Percentiles rank a stretch among this genome's conserved stretches.
phyloP scores from a whole-genome alignment of 2,888 invertebrate species.

The Caenorhabditis sp. region DNA sequence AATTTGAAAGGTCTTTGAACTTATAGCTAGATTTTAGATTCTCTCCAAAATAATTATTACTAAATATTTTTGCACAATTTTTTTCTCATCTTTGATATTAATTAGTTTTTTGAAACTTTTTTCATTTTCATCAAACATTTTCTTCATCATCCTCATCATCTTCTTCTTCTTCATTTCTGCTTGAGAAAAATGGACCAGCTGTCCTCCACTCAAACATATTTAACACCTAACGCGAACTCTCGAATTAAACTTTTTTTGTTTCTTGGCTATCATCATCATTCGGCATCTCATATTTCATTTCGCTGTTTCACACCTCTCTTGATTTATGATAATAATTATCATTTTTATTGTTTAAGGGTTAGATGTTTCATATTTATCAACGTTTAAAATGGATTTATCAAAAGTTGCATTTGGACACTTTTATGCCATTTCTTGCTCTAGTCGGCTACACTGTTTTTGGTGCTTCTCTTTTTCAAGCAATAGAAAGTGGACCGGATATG shows the following conservation, averaged over 20 bases:
- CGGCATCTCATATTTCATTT: background rate
- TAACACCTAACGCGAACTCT: background rate
- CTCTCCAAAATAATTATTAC: no score
- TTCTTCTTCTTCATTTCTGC: no score
- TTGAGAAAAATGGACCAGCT: background rate
- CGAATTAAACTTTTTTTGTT: background rate
- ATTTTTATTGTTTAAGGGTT: background rate
- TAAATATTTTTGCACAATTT: no score
- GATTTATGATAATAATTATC: background rate
- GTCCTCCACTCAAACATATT: background rate
- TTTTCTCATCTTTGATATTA: no score
- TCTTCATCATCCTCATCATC: no score
- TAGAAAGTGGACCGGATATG: slow-evolving; percentile 45
- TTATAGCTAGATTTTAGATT: no score
- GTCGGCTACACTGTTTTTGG: slow-evolving; percentile 63
- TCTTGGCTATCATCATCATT: background rate
- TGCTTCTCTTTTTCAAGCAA: slow-evolving; percentile 58
- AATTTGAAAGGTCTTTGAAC: no score
- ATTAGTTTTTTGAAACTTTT: no score
- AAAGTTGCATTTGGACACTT: slow-evolving; percentile 1
- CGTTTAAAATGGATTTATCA: slow-evolving; percentile 10
- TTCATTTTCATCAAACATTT: no score
- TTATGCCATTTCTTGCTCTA: slow-evolving; percentile 1
- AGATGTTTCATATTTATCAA: background rate
- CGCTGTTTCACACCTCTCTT: background rate